Conservation (phyloP, 2,888 invertebrate genomes). For the Drosophila tripunctata region DNA sequence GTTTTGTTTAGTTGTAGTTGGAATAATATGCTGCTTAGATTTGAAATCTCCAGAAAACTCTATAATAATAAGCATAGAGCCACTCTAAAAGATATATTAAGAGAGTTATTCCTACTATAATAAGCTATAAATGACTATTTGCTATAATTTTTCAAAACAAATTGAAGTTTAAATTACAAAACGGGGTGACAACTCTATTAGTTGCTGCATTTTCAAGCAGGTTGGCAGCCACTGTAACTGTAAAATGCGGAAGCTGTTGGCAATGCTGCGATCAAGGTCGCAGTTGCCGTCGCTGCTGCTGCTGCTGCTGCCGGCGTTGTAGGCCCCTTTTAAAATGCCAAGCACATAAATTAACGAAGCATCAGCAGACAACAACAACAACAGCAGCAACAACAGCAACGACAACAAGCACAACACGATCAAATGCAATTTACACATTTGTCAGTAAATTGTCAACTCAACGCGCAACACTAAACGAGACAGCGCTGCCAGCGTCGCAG, state of each 20-base stretch:
- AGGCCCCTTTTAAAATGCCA: constrained; percentile 73
- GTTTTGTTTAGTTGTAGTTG: no score
- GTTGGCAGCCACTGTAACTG: constrained; percentile 43
- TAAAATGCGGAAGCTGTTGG: constrained; percentile 65
- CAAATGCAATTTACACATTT: constrained; percentile 80
- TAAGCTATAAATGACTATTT: no score
- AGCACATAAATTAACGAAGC: constrained; percentile 70
- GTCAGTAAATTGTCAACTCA: constrained; percentile 82
- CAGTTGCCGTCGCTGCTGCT: constrained; percentile 1
- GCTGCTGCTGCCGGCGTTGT: constrained; percentile 21
- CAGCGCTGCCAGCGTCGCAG: constrained; percentile 32
- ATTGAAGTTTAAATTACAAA: not conserved
- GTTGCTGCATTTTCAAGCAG: not conserved
- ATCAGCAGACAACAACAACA: constrained; percentile 26
- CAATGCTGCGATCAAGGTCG: constrained; percentile 58
- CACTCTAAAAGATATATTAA: no score
- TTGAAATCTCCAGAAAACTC: no score
- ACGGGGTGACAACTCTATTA: not conserved
- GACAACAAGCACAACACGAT: constrained; percentile 52
- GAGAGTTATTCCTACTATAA: no score
- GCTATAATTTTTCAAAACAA: not conserved
- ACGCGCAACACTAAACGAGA: constrained; percentile 66
- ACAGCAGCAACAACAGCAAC: constrained; percentile 34
- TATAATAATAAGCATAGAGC: no score
- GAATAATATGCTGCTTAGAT: no score